A percentile compares a stretch with the other conserved stretches of the same genome.
These are phyloP conservation scores for Ormyrus pomaceus DNA, from an alignment of 2,888 invertebrate species.

Conservation along the genomic window DNA sequence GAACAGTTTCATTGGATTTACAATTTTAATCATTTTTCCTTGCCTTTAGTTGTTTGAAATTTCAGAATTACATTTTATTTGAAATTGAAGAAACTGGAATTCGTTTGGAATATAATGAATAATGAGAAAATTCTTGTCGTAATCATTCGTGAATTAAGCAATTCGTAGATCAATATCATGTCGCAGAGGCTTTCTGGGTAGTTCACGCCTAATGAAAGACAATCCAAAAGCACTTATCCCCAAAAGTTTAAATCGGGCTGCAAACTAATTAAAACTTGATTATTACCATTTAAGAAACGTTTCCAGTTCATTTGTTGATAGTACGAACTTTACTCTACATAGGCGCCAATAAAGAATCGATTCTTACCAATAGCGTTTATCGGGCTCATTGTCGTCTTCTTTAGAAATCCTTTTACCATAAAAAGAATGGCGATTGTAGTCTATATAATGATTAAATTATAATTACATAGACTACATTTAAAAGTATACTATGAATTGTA, in stretches of 20 bases:
- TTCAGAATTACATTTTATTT: no score
- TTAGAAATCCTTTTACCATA: background rate
- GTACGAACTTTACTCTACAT: constrained; percentile 18
- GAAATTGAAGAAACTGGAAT: no score
- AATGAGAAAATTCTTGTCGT: no score
- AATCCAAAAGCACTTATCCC: constrained; percentile 62
- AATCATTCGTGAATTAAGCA: constrained; percentile 51
- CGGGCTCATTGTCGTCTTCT: background rate
- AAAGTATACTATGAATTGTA: no score
- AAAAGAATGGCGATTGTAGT: no score
- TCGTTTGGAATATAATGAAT: no score
- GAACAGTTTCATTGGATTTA: no score
- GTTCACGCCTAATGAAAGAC: constrained; percentile 58
- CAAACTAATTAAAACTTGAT: constrained; percentile 67
- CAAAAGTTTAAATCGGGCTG: background rate
- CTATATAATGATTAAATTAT: no score
- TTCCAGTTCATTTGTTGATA: constrained; percentile 57
- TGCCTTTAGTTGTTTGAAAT: no score
- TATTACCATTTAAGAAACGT: constrained; percentile 61
- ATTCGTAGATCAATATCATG: constrained; percentile 58
- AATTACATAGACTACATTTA: no score
- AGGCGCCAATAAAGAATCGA: constrained; percentile 44
- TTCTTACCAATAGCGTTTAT: constrained; percentile 58
- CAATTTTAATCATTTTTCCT: no score
- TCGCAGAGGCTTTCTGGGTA: constrained; percentile 15